phyloP scores from a whole-genome alignment of 2,888 invertebrate genomes.

The Temnothorax ravouxi region DNA sequence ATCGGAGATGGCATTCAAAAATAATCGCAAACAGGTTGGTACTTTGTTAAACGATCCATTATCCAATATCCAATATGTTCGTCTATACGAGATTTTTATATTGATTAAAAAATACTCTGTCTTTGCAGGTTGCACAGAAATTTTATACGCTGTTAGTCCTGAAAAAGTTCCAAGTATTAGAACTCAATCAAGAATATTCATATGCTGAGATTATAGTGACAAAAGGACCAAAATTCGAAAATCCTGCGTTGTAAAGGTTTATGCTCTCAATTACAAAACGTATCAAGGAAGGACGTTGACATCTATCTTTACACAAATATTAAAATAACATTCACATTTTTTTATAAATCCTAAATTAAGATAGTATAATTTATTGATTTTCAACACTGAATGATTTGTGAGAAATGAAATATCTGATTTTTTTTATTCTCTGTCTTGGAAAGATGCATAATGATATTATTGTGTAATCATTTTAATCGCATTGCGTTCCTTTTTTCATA shows the following conservation, averaged over 20 bases:
- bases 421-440: constrained; percentile 58
- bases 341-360: constrained; percentile 68
- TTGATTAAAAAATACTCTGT: constrained; percentile 47
- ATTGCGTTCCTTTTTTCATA: constrained; percentile 56
- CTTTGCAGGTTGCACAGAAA: constrained; percentile 96
- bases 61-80: neutral
- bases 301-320: constrained; percentile 17
- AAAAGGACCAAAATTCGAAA: constrained; percentile 95
- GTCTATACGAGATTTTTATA: constrained; percentile 8
- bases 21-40: constrained; percentile 94
- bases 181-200: constrained; percentile 94
- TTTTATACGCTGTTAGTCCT: constrained; percentile 99
- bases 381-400: constrained; percentile 28
- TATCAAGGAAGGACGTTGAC: neutral
- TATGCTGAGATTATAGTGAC: constrained; percentile 95
- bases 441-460: constrained; percentile 64
- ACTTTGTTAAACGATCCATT: neutral
- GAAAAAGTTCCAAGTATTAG: constrained; percentile 98
- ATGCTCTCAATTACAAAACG: constrained; percentile 8
- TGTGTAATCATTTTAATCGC: constrained; percentile 56
- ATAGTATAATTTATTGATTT: constrained; percentile 42
- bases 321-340: constrained; percentile 53
- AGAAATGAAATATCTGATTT: constrained; percentile 56
- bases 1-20: constrained; percentile 93
- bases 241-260: constrained; percentile 89